Conservation (phyloP, 1,140 invertebrate genomes). For the Hydropsyche tenuis region DNA sequence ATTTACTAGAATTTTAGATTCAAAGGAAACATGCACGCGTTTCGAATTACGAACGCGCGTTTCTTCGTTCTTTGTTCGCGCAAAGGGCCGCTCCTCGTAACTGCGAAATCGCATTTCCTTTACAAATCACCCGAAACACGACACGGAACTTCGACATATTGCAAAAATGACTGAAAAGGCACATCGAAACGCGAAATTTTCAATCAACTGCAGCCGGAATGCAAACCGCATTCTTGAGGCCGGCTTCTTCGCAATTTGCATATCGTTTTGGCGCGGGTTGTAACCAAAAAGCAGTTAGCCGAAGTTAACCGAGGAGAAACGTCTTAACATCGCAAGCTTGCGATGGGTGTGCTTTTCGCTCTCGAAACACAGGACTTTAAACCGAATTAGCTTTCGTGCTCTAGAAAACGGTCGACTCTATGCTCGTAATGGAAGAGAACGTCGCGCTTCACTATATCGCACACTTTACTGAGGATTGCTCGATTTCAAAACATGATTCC, state of each 20-base stretch:
- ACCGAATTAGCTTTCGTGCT: constrained; percentile 28
- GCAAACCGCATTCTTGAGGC: too few species aligned
- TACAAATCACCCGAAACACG: neutral
- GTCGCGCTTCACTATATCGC: neutral
- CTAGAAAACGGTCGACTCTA: neutral
- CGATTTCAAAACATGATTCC: too few species aligned
- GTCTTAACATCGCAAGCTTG: constrained; percentile 42
- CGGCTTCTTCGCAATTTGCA: constrained; percentile 40
- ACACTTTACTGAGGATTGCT: too few species aligned
- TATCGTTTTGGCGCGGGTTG: constrained; percentile 42
- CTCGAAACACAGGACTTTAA: constrained; percentile 22
- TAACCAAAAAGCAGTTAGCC: constrained; percentile 47
- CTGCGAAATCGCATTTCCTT: neutral
- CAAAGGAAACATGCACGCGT: too few species aligned
- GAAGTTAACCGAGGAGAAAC: constrained; percentile 33
- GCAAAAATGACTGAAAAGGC: neutral
- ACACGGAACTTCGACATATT: neutral
- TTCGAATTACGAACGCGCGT: constrained; percentile 1
- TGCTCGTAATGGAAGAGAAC: neutral
- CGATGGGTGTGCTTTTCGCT: constrained; percentile 3
- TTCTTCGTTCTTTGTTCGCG: neutral
- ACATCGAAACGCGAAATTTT: neutral
- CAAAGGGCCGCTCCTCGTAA: neutral
- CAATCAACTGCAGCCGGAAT: too few species aligned
- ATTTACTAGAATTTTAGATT: neutral